A percentile compares a stretch with the other conserved stretches of the same genome.
Conservation (phyloP, 2,113 vertebrate species). For the Esox niger region DNA sequence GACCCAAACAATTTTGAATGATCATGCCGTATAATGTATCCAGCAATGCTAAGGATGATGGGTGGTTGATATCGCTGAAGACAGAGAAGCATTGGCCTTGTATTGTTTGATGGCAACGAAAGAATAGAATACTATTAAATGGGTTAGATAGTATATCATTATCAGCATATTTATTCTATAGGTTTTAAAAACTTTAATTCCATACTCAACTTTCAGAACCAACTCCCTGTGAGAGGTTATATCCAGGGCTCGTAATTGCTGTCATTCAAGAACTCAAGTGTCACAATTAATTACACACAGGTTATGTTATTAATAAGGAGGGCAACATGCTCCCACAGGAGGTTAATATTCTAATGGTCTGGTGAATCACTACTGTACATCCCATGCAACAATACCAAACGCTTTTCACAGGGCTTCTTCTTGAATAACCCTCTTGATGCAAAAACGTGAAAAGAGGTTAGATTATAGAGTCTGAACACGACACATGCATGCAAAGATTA, state of each 20-base stretch:
- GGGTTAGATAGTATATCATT: constrained; percentile 21
- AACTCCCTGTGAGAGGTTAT: constrained; percentile 27
- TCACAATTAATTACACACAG: constrained; percentile 36
- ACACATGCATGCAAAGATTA: constrained; percentile 93
- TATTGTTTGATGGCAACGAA: constrained; percentile 43
- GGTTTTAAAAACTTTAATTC: constrained; percentile 44
- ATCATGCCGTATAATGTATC: constrained; percentile 21
- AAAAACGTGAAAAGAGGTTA: constrained; percentile 86
- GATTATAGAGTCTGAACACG: constrained; percentile 81
- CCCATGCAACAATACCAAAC: constrained; percentile 75
- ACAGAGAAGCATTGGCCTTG: constrained; percentile 31
- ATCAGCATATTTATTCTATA: constrained; percentile 24
- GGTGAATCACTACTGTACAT: constrained; percentile 74
- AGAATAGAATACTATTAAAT: constrained; percentile 12
- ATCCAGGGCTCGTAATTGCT: constrained; percentile 34
- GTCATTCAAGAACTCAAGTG: constrained; percentile 32
- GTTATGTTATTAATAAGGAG: neutral
- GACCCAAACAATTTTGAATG: constrained; percentile 42
- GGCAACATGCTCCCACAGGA: constrained; percentile 70
- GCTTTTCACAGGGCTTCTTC: constrained; percentile 81
- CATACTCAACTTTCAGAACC: constrained; percentile 24
- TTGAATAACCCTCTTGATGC: constrained; percentile 80
- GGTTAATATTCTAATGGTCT: constrained; percentile 57
- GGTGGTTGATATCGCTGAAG: constrained; percentile 27
- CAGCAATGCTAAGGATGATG: constrained; percentile 2